phyloP scores from a whole-genome alignment of 2,888 invertebrate species.

The Pristionchus maxplancki region DNA sequence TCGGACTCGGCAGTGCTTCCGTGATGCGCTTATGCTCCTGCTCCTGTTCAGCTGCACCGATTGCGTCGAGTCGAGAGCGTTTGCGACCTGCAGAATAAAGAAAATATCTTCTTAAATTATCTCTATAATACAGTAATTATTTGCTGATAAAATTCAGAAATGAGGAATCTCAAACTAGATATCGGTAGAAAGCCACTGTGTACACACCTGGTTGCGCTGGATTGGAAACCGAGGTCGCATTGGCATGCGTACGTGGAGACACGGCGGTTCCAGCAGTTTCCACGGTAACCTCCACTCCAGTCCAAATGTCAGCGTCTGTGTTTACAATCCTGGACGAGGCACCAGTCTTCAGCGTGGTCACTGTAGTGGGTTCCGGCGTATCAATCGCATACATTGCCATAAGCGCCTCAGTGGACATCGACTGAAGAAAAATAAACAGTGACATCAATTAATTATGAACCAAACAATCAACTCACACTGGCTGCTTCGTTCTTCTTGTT shows the following conservation, averaged over 20 bases:
- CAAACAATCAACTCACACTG: not conserved
- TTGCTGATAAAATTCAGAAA: too few relatives aligned
- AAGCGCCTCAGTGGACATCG: slow-evolving; percentile 26
- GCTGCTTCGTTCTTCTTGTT: slow-evolving; percentile 44
- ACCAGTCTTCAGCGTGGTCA: not conserved
- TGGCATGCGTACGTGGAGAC: not conserved
- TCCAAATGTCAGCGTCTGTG: not conserved
- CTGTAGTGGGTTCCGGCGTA: not conserved
- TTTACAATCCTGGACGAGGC: not conserved
- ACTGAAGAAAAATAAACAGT: slow-evolving; percentile 25
- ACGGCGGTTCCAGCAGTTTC: not conserved
- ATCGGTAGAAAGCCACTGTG: not conserved
- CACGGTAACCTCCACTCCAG: slow-evolving; percentile 33
- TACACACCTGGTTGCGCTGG: not conserved
- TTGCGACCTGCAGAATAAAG: slow-evolving; percentile 18
- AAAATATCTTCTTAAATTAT: too few relatives aligned
- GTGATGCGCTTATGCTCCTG: not conserved
- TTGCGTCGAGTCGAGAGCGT: slow-evolving; percentile 33
- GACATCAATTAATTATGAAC: not conserved
- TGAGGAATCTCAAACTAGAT: too few relatives aligned
- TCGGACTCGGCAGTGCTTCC: slow-evolving; percentile 25
- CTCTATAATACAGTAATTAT: not conserved
- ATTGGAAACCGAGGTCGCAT: not conserved
- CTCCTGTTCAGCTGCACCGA: not conserved
- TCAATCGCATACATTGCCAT: slow-evolving; percentile 46